Evolutionary conservation across 2,797 vertebrate species (phyloP), one percentile per base, ranked within the genome.

Genomic region (Brotula barbata): DNA sequence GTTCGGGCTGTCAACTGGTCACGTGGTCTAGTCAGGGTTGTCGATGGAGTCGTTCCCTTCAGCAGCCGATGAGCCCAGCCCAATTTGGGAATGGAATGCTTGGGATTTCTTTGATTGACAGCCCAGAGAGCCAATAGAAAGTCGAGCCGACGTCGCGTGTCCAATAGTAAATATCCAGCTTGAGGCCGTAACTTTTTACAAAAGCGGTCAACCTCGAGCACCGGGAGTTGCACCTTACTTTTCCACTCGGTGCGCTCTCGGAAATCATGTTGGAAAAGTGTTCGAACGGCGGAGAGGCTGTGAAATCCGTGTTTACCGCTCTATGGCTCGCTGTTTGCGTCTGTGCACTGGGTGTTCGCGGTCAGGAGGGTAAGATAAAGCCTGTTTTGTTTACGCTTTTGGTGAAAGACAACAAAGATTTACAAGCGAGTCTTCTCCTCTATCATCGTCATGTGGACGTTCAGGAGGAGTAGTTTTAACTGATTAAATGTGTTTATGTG

Each of bases 281-380:
- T 40, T 59, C 58, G 82, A 59, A 75, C 49, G 34, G 65, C 68
- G 47, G 71, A 55, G 69, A 89, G 78, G 80, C 73, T 61, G 44
- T 82, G 57, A 86, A 78, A 64, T 58, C 79, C 66, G 34, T 86
- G 13, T 0, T 65, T 1, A 0, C 41, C 56, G 56, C 55, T 49
- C 46, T 89, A 16, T 91, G 88, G 82, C 66, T 90, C 52, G 57
- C 75, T 56, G 58, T 85, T 2, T 64, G 58, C 71, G 45, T 85
- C 12, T 76, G 68, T 59, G 72, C 58, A 1, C 31, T 73, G 8
- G 52, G 65, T 43, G 87, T 89, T 51, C 44, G 40, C 56, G 75
- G 84, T 36, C 91, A 92, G 62, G 82, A 90, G 46, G 92, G 92
- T 93, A 84, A 90, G 90, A 69, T 70, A 58, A 61, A 36, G 15